Evolutionary conservation across 1,140 invertebrate genomes (phyloP).

Genomic region (Drosophila melanica): DNA sequence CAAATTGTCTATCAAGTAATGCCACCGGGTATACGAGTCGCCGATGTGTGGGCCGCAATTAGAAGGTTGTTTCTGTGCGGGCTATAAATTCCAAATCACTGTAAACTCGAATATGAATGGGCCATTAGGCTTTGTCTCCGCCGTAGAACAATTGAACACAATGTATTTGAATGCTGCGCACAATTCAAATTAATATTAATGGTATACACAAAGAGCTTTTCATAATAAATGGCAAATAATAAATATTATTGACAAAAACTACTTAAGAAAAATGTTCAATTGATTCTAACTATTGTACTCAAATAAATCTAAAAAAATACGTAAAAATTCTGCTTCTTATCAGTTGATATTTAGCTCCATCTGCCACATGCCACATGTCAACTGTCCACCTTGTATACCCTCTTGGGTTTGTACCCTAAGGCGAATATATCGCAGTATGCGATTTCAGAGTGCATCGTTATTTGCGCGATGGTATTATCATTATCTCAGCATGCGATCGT

Average conservation of each 20-base stretch:
- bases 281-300: no score
- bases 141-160: slow-evolving; percentile 17
- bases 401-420: no score
- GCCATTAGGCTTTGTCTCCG: slow-evolving; percentile 24
- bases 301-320: no score
- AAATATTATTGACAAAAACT: no score
- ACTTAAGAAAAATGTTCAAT: no score
- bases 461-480: slow-evolving; percentile 46
- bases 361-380: no score
- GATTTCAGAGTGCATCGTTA: slow-evolving; percentile 41
- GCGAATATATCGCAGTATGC: neutral
- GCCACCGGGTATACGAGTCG: slow-evolving; percentile 37
- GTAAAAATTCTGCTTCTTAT: no score
- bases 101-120: slow-evolving; percentile 18
- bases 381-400: no score
- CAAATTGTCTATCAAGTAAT: slow-evolving; percentile 60
- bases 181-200: slow-evolving; percentile 26
- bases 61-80: slow-evolving; percentile 65
- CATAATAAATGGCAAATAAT: no score
- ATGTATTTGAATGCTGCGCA: slow-evolving; percentile 12
- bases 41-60: slow-evolving; percentile 46
- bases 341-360: no score
- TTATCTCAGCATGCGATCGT: slow-evolving; percentile 73
- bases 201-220: neutral
- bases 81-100: slow-evolving; percentile 25